Evolutionary conservation across 2,797 vertebrate species (phyloP).

Genomic region (Platalea minor): DNA sequence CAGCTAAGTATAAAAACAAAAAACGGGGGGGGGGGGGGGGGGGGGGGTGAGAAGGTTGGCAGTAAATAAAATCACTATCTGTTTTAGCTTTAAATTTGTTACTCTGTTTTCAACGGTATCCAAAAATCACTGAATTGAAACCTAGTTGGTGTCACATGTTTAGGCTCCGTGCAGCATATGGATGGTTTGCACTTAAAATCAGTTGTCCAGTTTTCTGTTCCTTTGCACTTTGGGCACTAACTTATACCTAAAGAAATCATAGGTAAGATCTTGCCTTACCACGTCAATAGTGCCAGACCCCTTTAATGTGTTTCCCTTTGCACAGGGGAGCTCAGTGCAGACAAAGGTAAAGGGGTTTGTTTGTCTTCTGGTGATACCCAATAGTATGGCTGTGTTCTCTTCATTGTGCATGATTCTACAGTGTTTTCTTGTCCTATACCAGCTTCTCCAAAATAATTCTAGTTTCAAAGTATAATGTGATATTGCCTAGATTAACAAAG

Average conservation of each 20-base stretch:
- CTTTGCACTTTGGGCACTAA: not conserved
- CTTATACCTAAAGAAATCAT: not conserved
- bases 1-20: not conserved
- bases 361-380: not conserved
- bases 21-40: accelerated
- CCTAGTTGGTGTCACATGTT: not conserved
- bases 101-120: not conserved
- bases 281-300: not conserved
- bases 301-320: not conserved
- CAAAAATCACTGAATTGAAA: not conserved
- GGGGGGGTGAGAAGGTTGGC: not conserved
- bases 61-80: not conserved
- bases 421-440: not conserved
- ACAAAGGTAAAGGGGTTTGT: not conserved
- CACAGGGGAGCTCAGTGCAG: not conserved
- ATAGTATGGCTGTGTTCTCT: not conserved
- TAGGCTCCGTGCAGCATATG: not conserved
- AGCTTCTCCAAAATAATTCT: not conserved
- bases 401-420: not conserved
- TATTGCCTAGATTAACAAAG: not conserved
- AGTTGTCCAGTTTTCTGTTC: not conserved
- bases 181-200: not conserved
- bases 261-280: not conserved
- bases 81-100: not conserved
- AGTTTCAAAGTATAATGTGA: not conserved